phyloP scores from a whole-genome alignment of 2,113 vertebrate genomes.

The Psittacula cyanocephala region DNA sequence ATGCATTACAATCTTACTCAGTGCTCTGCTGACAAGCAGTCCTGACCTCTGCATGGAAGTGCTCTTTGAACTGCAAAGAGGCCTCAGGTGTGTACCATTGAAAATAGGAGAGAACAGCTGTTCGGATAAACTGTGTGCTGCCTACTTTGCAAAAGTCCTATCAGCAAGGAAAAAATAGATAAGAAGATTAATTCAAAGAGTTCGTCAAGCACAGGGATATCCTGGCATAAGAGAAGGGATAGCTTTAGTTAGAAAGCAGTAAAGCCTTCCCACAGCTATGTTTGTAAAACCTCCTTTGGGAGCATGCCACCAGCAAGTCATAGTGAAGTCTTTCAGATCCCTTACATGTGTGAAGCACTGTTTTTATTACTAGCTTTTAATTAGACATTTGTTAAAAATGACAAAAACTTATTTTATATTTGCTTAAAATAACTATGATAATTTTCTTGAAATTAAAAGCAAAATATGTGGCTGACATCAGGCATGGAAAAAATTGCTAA shows the following conservation, averaged over 20 bases:
- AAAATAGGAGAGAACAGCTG: not conserved
- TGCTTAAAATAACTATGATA: not conserved
- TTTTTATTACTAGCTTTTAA: not conserved
- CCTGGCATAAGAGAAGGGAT: not conserved
- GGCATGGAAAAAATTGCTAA: not conserved
- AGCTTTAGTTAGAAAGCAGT: not conserved
- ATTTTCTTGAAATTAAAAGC: not conserved
- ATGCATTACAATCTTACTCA: constrained; percentile 70
- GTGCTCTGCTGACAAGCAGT: constrained; percentile 70
- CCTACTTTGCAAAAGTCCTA: not conserved
- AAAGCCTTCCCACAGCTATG: not conserved
- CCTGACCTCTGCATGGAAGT: constrained; percentile 79
- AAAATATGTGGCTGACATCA: not conserved
- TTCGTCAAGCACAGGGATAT: not conserved
- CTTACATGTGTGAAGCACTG: not conserved
- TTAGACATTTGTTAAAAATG: not conserved
- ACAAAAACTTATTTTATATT: not conserved
- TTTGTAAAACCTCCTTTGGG: not conserved
- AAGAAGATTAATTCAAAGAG: not conserved
- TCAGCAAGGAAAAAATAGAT: not conserved
- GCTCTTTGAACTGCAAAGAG: constrained; percentile 81
- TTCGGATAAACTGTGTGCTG: not conserved
- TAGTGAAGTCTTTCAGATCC: not conserved
- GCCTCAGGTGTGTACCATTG: constrained; percentile 87
- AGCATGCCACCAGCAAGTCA: not conserved